Conservation (phyloP, 1,140 invertebrate genomes). For the Zaprionus inermis region DNA sequence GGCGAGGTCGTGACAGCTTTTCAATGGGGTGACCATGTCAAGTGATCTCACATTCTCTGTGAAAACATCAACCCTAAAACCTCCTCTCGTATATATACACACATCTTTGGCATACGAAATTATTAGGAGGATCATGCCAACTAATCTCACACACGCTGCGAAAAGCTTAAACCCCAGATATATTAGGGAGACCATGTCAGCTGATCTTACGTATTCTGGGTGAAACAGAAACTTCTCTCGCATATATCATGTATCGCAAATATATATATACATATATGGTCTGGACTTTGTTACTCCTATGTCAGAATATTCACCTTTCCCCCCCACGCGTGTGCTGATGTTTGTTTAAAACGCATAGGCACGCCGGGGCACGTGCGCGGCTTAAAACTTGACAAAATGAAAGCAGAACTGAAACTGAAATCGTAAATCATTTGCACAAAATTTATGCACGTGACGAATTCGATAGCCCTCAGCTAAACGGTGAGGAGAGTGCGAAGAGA, state of each 20-base stretch:
- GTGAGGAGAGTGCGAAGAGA: neutral
- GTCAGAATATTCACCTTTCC: too few species aligned
- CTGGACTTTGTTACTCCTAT: neutral
- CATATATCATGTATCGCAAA: neutral
- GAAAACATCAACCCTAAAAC: too few species aligned
- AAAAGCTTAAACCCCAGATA: too few species aligned
- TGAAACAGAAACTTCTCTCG: slow-evolving; percentile 3
- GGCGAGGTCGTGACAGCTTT: too few species aligned
- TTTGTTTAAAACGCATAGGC: slow-evolving; percentile 55
- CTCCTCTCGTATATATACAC: neutral
- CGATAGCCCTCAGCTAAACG: slow-evolving; percentile 29
- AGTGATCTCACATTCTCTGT: neutral
- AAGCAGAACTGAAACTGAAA: slow-evolving; percentile 47
- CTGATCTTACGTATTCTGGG: neutral
- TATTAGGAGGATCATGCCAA: neutral
- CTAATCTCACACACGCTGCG: too few species aligned
- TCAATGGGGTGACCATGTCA: neutral
- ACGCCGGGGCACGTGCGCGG: slow-evolving; percentile 67
- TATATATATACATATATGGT: neutral
- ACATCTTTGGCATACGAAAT: too few species aligned
- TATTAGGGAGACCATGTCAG: neutral
- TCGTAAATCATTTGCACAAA: slow-evolving; percentile 56
- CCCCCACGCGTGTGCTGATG: slow-evolving; percentile 19
- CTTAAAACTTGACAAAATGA: slow-evolving; percentile 70
- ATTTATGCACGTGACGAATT: slow-evolving; percentile 74